Base-by-base conservation (phyloP, 2,888 invertebrate genomes). In the Stenchaetothrips biformis region DNA sequence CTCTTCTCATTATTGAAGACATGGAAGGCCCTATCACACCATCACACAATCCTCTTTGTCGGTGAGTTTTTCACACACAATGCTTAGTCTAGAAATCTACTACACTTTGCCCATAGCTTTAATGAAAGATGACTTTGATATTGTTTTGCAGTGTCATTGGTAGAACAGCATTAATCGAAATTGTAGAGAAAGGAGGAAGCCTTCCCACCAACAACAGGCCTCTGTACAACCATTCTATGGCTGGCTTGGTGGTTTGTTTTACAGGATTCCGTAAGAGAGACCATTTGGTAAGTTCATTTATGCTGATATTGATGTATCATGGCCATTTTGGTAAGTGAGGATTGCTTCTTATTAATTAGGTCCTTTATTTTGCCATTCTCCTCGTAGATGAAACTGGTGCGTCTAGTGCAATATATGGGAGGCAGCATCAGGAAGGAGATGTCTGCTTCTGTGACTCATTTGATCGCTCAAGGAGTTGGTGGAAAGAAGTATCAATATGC, bases 401-500 rank as follows among this genome's bases (percentile, higher is more conserved):
- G 93, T 84, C 89, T 96, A 87, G 94, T 98, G 84, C 98, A 98
- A 89, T 94, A 94, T 87, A 98, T 98, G 98, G 97, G 97, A 84
- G 98, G 98, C 79, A 96, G 96, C 84, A 95, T 98, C 85, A 91
- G 97, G 83, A 95, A 94, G 88, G 96, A 98, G 86, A 93, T 96
- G 91, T 92, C 92, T 82, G 91, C 92, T 81, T 94, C 93, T 86
- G 94, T 96, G 83, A 98, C 98, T 80, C 98, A 98, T 89, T 90
- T 99, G 83, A 95, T 99, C 84, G 95, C 98, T 83, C 95, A 94
- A 85, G 91, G 92, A 84, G 94, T 94, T 84, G 93, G 93, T 78
- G 97, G 97, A 82, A 95, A 95, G 84, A 98, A 98, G 89, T 98
- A 98, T 88, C 92, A 95, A 88, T 96, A 96, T 88, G 98, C 98